phyloP scores from a whole-genome alignment of 2,888 invertebrate genomes.

The Dasypogon diadema region DNA sequence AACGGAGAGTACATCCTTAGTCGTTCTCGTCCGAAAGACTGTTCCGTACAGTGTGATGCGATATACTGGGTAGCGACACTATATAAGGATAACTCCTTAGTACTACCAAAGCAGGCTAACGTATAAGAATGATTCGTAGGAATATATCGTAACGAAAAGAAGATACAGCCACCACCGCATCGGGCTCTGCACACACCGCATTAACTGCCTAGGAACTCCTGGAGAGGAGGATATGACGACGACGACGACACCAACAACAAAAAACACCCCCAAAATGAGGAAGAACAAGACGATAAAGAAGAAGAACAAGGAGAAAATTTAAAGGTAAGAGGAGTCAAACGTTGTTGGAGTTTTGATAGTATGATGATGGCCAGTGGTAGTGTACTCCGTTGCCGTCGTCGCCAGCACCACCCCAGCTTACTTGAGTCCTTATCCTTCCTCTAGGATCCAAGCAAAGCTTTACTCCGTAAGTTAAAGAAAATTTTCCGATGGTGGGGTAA shows the following conservation, averaged over 20 bases:
- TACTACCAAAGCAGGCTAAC: slow-evolving; percentile 49
- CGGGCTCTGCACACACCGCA: slow-evolving; percentile 34
- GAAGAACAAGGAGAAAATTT: slow-evolving; percentile 46
- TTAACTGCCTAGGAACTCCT: slow-evolving; percentile 41
- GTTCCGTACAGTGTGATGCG: slow-evolving; percentile 55
- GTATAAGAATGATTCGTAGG: slow-evolving; percentile 44
- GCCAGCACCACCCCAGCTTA: slow-evolving; percentile 41
- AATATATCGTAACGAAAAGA: slow-evolving; percentile 29
- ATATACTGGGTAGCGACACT: slow-evolving; percentile 57
- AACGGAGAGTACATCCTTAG: slow-evolving; percentile 34
- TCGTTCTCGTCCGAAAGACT: slow-evolving; percentile 40
- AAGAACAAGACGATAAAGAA: slow-evolving; percentile 41
- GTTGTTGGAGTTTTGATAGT: slow-evolving; percentile 27
- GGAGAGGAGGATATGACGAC: slow-evolving; percentile 33
- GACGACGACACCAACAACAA: slow-evolving; percentile 46
- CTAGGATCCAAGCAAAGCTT: slow-evolving; percentile 1
- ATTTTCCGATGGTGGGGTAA: slow-evolving; percentile 55
- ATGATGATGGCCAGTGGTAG: slow-evolving; percentile 44
- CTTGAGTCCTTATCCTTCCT: slow-evolving; percentile 45
- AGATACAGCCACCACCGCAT: slow-evolving; percentile 36
- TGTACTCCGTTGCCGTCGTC: slow-evolving; percentile 25
- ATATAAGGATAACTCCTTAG: slow-evolving; percentile 59
- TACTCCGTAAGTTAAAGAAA: slow-evolving; percentile 54
- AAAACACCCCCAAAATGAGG: slow-evolving; percentile 42
- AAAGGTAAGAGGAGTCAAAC: slow-evolving; percentile 46